Evolutionary conservation across 2,113 vertebrate species (phyloP), one percentile per base, ranked within the genome.

Genomic region (Hipposideros armiger): DNA sequence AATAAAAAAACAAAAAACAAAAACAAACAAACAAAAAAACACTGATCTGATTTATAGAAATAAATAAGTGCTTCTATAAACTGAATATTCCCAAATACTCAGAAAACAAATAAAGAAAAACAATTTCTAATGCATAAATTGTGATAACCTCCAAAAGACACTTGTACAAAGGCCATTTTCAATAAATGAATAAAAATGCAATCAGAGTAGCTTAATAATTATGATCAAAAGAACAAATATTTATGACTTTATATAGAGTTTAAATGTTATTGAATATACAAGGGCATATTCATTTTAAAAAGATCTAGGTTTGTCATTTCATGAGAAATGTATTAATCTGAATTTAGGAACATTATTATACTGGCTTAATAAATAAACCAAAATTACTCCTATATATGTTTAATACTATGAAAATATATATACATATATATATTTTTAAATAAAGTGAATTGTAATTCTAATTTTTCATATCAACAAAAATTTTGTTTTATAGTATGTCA

Each of bases 111-210:
- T 36, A 15, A 52, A 17, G 36, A 36, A 32, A 45, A 5, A 82
- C 9, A 82, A 47, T 80, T 89, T 80, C 7, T 69, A 95, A 50
- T 56, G 3, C 4, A 24, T 36, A 40, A 47, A 94, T 54, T 89
- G 20, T 64, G 11, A 92, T 60, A 58, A 76, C 10, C 14, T 60
- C 11, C 62, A 73, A 77, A 84, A 94, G 16, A 83, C 60, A 2
- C 5, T 64, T 52, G 0, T 0, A 40, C 32, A 90, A 82, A 82
- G 30, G 5, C 0, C 26, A 77, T 73, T 74, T 81, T 95, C 50
- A 50, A 73, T 58, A 94, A 94, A 88, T 95, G 30, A 30, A 78
- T 66, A 89, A 81, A 88, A 91, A 47, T 84, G 0, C 50, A 77
- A 66, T 42, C 1, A 64, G 0, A 26, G 1, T 73, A 1, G 24